Base-by-base conservation (phyloP, 2,888 invertebrate genomes). In the Amphimallon solstitiale region DNA sequence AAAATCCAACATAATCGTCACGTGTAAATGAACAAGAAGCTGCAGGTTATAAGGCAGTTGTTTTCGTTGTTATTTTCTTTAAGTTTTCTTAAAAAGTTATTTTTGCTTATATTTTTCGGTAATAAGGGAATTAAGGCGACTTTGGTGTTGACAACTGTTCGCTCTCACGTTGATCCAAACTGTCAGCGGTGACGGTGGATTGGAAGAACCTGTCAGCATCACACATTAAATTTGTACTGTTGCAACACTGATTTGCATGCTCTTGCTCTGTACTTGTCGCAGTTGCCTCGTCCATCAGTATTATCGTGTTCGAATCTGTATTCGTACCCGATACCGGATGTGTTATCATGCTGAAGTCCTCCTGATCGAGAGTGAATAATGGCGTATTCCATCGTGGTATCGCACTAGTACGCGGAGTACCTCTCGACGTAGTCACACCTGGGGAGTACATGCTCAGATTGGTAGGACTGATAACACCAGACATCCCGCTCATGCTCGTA, bases 331-430 rank as follows among this genome's bases (percentile, higher is more conserved):
- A 84, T 43, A 87, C 86, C 35, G 89, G 87, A 77, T 86, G 92
- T 59, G 95, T 91, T 85, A 95, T 94, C 88, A 97, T 94, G 80
- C 92, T 94, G 84, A 97, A 97, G 84, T 97, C 97, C 80, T 97
- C 97, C 80, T 82, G 82, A 70, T 97, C 97, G 61, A 92, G 89
- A 73, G 96, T 90, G 85, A 96, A 95, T 60, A 94, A 91, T 49
- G 88, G 87, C 60, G 92, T 88, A 80, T 91, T 94, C 96, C 96
- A 97, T 78, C 95, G 90, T 69, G 86, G 88, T 68, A 82, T 80
- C 72, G 78, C 79, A 72, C 78, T 82, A 78, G 83, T 78, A 73
- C 92, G 87, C 69, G 90, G 89, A 67, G 90, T 89, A 73, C 90
- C 88, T 71, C 92, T 87, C 69, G 91, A 89, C 72, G 90, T 88